Evolutionary conservation across 2,797 vertebrate species (phyloP).

Genomic region (Acanthurus lineatus): DNA sequence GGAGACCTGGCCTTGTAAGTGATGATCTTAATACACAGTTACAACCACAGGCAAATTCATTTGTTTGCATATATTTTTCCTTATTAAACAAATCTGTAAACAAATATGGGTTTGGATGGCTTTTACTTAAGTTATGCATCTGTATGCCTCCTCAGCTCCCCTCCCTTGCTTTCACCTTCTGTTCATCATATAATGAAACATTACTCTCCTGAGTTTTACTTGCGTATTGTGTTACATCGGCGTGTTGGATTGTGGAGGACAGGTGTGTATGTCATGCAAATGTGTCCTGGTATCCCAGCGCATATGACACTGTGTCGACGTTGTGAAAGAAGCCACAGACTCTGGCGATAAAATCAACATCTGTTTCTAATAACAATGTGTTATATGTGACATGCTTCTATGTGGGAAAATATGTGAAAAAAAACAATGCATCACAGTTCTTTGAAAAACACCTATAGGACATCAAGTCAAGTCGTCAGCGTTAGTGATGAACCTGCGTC

Average conservation of each 20-base stretch:
- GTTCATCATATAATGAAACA: slow-evolving; percentile 81
- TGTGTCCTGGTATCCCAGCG: slow-evolving; percentile 70
- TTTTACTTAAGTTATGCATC: slow-evolving; percentile 83
- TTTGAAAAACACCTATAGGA: slow-evolving; percentile 70
- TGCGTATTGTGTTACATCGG: slow-evolving; percentile 64
- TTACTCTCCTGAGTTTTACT: slow-evolving; percentile 76
- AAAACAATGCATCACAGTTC: slow-evolving; percentile 68
- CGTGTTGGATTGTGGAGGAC: slow-evolving; percentile 70
- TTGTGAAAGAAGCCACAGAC: slow-evolving; percentile 77
- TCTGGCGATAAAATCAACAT: slow-evolving; percentile 81
- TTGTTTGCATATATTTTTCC: slow-evolving; percentile 78
- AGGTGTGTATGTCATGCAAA: slow-evolving; percentile 82
- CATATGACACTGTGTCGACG: slow-evolving; percentile 79
- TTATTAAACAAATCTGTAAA: slow-evolving; percentile 82
- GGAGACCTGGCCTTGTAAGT: slow-evolving; percentile 80
- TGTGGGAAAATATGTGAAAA: slow-evolving; percentile 61
- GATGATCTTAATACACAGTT: slow-evolving; percentile 83
- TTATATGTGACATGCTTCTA: slow-evolving; percentile 80
- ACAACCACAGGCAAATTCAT: slow-evolving; percentile 82
- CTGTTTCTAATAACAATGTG: slow-evolving; percentile 85
- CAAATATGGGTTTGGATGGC: slow-evolving; percentile 77
- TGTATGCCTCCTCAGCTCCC: slow-evolving; percentile 43
- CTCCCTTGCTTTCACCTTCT: slow-evolving; percentile 74
- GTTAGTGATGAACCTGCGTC: slow-evolving; percentile 71
- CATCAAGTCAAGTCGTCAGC: slow-evolving; percentile 73